phyloP scores from a whole-genome alignment of 1,140 invertebrate genomes.

The Ctenoplectra terminalis region DNA sequence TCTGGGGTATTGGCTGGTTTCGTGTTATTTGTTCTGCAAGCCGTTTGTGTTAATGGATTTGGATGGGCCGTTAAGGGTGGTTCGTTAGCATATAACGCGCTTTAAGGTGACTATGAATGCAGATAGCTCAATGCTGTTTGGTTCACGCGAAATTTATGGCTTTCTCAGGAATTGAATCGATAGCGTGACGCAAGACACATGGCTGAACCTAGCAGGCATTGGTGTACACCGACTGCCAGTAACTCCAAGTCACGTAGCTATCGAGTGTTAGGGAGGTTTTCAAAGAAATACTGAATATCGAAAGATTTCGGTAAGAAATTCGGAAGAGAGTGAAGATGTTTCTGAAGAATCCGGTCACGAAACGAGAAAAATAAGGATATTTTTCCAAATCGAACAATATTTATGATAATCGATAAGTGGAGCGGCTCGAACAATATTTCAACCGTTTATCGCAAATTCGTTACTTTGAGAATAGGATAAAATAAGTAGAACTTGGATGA shows the following conservation, averaged over 20 bases:
- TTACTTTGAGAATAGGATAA: no score
- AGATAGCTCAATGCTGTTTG: constrained; percentile 15
- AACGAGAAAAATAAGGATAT: no score
- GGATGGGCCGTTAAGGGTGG: neutral
- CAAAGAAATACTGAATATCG: neutral
- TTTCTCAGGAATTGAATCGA: constrained; percentile 19
- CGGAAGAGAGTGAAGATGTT: neutral
- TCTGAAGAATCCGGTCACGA: no score
- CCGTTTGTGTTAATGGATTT: neutral
- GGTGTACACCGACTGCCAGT: neutral
- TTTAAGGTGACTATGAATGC: constrained; percentile 22
- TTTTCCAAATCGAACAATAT: no score
- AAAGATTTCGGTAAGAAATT: neutral
- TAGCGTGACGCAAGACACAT: constrained; percentile 5
- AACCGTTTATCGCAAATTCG: no score
- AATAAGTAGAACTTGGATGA: no score
- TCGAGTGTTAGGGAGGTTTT: neutral
- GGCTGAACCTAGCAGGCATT: neutral
- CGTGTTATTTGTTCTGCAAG: neutral
- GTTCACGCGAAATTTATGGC: constrained; percentile 13
- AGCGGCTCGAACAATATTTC: no score
- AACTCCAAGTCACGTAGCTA: neutral
- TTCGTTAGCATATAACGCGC: constrained; percentile 7
- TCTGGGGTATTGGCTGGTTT: neutral
- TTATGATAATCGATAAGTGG: no score